Evolutionary conservation across 2,797 vertebrate species (phyloP).

Genomic region (Amniataba percoides): DNA sequence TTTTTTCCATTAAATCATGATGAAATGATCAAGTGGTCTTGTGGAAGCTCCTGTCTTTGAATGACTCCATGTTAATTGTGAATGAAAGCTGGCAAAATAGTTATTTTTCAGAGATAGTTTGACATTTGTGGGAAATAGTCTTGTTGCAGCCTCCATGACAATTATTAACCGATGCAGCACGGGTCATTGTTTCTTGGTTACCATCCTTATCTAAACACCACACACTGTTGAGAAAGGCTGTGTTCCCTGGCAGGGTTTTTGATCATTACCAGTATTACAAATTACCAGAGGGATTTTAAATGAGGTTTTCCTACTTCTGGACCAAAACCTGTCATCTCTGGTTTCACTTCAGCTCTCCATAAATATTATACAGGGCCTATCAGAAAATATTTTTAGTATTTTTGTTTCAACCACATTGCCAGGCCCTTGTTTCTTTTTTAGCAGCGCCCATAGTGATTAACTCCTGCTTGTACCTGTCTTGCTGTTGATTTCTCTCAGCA

Average conservation of each 20-base stretch:
- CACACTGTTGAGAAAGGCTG: not conserved
- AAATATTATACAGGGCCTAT: not conserved
- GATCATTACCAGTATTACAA: not conserved
- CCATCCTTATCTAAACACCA: not conserved
- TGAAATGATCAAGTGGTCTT: not conserved
- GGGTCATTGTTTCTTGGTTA: not conserved
- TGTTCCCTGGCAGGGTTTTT: not conserved
- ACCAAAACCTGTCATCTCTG: too few species aligned
- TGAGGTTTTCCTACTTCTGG: not conserved
- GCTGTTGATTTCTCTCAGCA: conserved; percentile 2
- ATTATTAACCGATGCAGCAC: not conserved
- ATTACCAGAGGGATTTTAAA: not conserved
- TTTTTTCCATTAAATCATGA: too few species aligned
- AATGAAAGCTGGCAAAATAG: not conserved
- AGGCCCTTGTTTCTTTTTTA: not conserved
- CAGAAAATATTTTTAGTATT: not conserved
- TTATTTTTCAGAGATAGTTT: not conserved
- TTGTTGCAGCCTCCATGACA: not conserved
- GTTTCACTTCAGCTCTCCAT: not conserved
- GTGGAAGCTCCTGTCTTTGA: not conserved
- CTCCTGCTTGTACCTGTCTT: not conserved
- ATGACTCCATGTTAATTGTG: not conserved
- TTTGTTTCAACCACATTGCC: not conserved
- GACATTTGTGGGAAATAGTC: not conserved
- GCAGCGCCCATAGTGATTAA: not conserved